A percentile compares a stretch with the other conserved stretches of the same genome.
Conservation (phyloP, 2,797 vertebrate genomes). For the Enteromius fasciolatus region DNA sequence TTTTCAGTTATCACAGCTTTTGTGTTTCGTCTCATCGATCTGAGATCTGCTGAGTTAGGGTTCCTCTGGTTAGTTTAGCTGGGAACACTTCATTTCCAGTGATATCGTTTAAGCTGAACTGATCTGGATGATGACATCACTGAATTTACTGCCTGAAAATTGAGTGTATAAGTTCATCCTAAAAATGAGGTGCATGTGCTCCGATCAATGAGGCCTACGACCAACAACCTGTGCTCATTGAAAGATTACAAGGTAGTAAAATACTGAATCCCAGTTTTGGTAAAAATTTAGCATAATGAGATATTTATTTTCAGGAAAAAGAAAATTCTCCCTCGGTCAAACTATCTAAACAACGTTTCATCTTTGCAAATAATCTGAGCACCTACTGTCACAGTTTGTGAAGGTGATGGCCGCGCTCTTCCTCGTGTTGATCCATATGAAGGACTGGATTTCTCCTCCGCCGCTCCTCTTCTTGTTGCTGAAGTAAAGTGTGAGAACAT, state of each 20-base stretch:
- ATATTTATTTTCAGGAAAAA: background rate
- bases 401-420: slow-evolving; percentile 59
- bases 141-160: too few species aligned
- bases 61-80: too few species aligned
- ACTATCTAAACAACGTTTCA: background rate
- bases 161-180: too few species aligned
- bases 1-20: background rate
- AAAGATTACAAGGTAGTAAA: background rate
- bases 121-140: too few species aligned
- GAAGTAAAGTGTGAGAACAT: slow-evolving; percentile 61
- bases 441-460: slow-evolving; percentile 58
- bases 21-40: background rate
- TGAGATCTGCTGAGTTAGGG: too few species aligned
- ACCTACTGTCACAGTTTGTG: slow-evolving; percentile 59
- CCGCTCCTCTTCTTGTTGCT: slow-evolving; percentile 60
- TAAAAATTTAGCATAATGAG: background rate
- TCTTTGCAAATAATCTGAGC: background rate
- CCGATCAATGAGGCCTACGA: background rate
- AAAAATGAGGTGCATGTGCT: too few species aligned
- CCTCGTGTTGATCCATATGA: slow-evolving; percentile 46
- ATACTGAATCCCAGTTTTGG: background rate
- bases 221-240: too few species aligned
- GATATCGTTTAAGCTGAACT: too few species aligned
- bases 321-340: too few species aligned
- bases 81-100: too few species aligned